Evolutionary conservation across 2,797 vertebrate genomes (phyloP).

Genomic region (Peromyscus melanophrys): DNA sequence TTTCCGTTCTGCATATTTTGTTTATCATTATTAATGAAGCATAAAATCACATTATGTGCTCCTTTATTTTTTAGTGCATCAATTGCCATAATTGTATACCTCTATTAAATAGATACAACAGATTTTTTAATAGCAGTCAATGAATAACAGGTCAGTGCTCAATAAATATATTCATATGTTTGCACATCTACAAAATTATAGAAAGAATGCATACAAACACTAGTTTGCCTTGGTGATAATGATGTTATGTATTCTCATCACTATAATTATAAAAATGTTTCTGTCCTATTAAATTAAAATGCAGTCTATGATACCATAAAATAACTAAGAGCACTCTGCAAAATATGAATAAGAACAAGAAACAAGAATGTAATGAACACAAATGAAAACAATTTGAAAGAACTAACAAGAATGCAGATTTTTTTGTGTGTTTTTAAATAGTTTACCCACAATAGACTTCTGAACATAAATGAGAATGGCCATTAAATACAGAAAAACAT

Average conservation of each 20-base stretch:
- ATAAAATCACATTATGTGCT: neutral
- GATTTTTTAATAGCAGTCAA: neutral
- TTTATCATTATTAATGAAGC: neutral
- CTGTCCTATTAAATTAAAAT: conserved; percentile 30
- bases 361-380: neutral
- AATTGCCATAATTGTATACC: neutral
- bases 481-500: neutral
- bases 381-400: conserved; percentile 52
- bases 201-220: neutral
- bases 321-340: neutral
- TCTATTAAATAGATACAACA: conserved; percentile 15
- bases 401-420: neutral
- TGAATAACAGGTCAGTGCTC: conserved; percentile 26
- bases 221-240: neutral
- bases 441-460: neutral
- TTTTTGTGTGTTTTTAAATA: conserved; percentile 18
- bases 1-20: neutral
- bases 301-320: neutral
- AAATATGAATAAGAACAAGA: conserved; percentile 21
- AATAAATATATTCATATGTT: neutral
- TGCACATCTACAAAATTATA: neutral
- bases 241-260: neutral
- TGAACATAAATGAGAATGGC: neutral
- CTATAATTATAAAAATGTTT: conserved; percentile 28
- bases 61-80: conserved; percentile 45